phyloP scores from a whole-genome alignment of 2,888 invertebrate genomes.

The Cephus pulcher region DNA sequence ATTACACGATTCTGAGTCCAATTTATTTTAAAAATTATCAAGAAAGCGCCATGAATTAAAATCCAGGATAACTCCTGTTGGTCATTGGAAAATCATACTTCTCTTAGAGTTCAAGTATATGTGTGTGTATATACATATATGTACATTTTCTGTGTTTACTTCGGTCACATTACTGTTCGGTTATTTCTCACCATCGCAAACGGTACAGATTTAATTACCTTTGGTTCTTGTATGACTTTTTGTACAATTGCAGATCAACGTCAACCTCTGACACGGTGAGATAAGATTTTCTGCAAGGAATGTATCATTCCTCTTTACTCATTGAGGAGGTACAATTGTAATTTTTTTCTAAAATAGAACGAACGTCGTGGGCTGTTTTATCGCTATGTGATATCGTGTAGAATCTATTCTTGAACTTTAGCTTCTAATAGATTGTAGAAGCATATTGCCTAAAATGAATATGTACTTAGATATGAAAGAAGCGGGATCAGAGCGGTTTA shows the following conservation, averaged over 20 bases:
- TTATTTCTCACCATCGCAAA: not conserved
- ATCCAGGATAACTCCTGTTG: not conserved
- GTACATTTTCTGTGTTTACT: not conserved
- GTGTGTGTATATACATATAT: too few species aligned
- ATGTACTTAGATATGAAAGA: not conserved
- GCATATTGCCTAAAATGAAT: not conserved
- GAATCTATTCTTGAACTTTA: not conserved
- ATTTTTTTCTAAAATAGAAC: not conserved
- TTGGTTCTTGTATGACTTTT: not conserved
- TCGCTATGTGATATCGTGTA: not conserved
- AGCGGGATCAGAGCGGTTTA: conserved; percentile 62
- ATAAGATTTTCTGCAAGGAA: not conserved
- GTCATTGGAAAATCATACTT: not conserved
- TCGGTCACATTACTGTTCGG: not conserved
- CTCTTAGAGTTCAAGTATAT: not conserved
- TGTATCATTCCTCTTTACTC: not conserved
- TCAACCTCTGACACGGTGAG: not conserved
- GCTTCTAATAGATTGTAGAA: not conserved
- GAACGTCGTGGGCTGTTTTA: not conserved
- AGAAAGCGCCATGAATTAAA: not conserved
- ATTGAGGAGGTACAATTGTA: not conserved
- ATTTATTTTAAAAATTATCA: not conserved
- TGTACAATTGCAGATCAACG: not conserved
- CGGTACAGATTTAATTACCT: not conserved
- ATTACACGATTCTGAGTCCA: not conserved